Evolutionary conservation across 2,888 invertebrate genomes (phyloP).

Genomic region (Parapristionchus giblindavisi): DNA sequence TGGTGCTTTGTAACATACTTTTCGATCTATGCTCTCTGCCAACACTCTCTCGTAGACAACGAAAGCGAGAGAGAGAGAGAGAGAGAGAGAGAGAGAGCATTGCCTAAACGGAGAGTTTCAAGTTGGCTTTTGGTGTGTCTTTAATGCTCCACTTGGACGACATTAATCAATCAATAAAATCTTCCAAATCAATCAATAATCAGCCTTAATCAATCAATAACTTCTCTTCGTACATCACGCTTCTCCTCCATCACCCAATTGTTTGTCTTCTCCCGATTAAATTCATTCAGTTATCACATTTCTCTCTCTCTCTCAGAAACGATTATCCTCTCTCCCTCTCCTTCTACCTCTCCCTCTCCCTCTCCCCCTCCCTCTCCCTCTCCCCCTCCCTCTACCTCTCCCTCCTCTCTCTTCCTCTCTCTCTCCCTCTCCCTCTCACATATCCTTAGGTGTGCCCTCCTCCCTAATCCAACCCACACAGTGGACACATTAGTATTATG

Average conservation of each 20-base stretch:
- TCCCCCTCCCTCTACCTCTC: conserved; percentile 1
- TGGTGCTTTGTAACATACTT: too few relatives aligned
- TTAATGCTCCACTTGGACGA: too few relatives aligned
- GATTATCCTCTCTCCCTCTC: not conserved
- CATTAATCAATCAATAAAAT: too few relatives aligned
- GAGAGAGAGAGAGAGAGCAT: too few relatives aligned
- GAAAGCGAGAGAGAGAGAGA: too few relatives aligned
- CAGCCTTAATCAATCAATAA: too few relatives aligned
- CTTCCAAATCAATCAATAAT: too few relatives aligned
- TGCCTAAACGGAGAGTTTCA: too few relatives aligned
- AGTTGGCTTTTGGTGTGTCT: too few relatives aligned
- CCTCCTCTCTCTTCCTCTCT: not conserved
- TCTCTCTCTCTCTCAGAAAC: not conserved
- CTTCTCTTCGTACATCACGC: not conserved
- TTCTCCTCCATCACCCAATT: not conserved
- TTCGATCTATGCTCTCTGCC: too few relatives aligned
- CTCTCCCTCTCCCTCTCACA: not conserved
- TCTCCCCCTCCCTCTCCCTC: not conserved
- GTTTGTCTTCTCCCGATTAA: not conserved
- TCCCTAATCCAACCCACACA: not conserved
- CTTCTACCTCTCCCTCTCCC: not conserved
- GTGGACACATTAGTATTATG: not conserved
- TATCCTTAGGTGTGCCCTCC: conserved; percentile 15
- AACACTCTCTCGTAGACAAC: too few relatives aligned
- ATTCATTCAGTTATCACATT: not conserved